Evolutionary conservation across 64 coral and sea anemone species (phyloP).

Genomic region (Catalaphyllia jardinei): DNA sequence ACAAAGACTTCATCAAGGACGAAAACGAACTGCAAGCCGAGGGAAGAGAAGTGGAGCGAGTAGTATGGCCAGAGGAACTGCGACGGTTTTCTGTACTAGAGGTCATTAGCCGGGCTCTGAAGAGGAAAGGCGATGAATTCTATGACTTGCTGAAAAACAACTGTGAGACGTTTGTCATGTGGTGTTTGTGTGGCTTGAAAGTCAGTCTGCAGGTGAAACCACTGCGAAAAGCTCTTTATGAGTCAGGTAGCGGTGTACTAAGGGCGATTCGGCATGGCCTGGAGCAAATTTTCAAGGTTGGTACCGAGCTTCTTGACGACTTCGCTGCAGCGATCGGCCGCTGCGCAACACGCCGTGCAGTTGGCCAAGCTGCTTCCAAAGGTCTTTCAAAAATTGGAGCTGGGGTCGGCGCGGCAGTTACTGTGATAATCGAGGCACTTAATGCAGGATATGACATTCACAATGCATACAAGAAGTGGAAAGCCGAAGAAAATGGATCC

Average conservation of each 20-base stretch:
- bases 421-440: background rate
- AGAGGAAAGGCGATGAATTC: background rate
- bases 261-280: background rate
- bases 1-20: too few relatives aligned
- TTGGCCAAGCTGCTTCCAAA: background rate
- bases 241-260: too few relatives aligned
- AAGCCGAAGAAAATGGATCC: background rate
- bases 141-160: slow-evolving; percentile 37
- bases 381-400: background rate
- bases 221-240: background rate
- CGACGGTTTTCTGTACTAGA: background rate
- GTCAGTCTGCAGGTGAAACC: slow-evolving; percentile 36
- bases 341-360: too few relatives aligned
- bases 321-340: background rate
- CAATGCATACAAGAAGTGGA: slow-evolving; percentile 26
- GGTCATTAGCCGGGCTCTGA: background rate
- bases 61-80: slow-evolving; percentile 25
- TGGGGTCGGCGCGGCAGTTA: background rate
- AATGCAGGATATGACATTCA: background rate
- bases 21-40: too few relatives aligned
- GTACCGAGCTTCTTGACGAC: too few relatives aligned
- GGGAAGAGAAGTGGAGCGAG: slow-evolving; percentile 7
- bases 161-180: slow-evolving; percentile 47
- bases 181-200: slow-evolving; percentile 34
- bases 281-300: background rate